Base-by-base conservation (phyloP, 2,888 invertebrate genomes). In the Apantesis nais region DNA sequence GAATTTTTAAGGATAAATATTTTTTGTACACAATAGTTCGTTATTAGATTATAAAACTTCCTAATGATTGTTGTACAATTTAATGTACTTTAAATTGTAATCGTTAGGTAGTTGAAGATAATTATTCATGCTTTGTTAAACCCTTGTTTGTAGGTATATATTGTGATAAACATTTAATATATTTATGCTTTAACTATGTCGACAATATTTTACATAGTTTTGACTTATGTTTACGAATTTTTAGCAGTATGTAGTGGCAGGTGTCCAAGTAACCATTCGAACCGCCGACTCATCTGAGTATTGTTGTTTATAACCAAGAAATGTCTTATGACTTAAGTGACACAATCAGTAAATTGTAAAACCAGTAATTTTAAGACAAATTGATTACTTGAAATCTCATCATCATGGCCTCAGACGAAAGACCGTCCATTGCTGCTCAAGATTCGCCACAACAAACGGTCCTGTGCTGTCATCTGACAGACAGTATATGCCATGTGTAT, bases 1-100 rank as follows among this genome's bases (percentile, higher is more conserved):
- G 85, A 88, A 90, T 88, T 73, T 72, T 74, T 80, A 79, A 83
- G 85, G 85, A 88, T 89, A 91, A 92, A 92, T 88, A 90, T 85
- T 81, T 87, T 86, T 89, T 86, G 83, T 83, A 77, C 69, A 83
- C 79, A 85, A 85, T 82, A 78, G 74, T 79, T 78, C 80, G 78
- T 81, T 82, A 82, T 79, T 79, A 77, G 64, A 76, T 75, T 78
- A 73, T 67, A 70, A 73, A 77, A 55, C 41, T 75, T 58, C 60
- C 66, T 77, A 77, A 81, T 77, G 80, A 77, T 78, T 70, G 67
- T 74, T 78, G 75, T 67, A 74, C 75, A 80, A 83, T 76, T 71
- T 72, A 75, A 74, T 75, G 55, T 72, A 75, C 71, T 74, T 78
- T 80, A 66, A 78, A 78, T 78, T 58, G 67, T 71, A 73, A 75